These are phyloP conservation scores for Hemichromis elongatus DNA, from an alignment of 2,113 vertebrate species.

Conservation along the genomic window DNA sequence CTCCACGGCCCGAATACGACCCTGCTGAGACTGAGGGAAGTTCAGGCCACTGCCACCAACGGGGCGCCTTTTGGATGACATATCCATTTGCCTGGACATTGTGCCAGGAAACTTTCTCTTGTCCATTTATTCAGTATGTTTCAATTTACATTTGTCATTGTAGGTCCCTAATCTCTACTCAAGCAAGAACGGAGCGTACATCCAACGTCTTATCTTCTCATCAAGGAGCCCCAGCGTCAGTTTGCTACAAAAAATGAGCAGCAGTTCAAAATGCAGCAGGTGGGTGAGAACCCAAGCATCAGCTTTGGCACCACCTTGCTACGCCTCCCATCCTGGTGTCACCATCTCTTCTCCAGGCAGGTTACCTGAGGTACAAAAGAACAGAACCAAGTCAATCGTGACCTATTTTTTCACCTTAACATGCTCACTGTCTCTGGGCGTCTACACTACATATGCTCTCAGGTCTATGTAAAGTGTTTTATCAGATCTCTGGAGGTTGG, in stretches of 20 bases:
- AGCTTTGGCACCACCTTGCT: constrained; percentile 12
- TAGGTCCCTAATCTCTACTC: not conserved
- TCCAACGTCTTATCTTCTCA: not conserved
- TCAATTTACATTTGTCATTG: constrained; percentile 21
- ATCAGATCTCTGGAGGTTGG: not conserved
- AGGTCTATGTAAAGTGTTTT: not conserved
- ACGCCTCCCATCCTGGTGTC: constrained; percentile 44
- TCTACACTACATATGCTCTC: not conserved
- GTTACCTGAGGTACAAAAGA: constrained; percentile 44
- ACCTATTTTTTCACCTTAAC: not conserved
- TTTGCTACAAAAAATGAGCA: constrained; percentile 35
- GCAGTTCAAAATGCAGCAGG: constrained; percentile 51
- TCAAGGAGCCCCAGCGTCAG: constrained; percentile 9
- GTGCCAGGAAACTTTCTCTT: constrained; percentile 30
- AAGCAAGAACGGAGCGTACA: not conserved
- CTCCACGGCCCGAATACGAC: constrained; percentile 82
- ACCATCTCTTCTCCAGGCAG: not conserved
- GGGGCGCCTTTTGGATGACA: constrained; percentile 56
- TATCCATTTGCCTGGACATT: constrained; percentile 84
- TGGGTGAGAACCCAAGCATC: constrained; percentile 49
- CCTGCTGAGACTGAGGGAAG: constrained; percentile 42
- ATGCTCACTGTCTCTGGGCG: not conserved
- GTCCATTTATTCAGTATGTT: constrained; percentile 15
- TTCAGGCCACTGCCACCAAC: constrained; percentile 38
- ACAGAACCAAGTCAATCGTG: not conserved